Base-by-base conservation (phyloP, 2,113 vertebrate species). In the Perca fluviatilis region DNA sequence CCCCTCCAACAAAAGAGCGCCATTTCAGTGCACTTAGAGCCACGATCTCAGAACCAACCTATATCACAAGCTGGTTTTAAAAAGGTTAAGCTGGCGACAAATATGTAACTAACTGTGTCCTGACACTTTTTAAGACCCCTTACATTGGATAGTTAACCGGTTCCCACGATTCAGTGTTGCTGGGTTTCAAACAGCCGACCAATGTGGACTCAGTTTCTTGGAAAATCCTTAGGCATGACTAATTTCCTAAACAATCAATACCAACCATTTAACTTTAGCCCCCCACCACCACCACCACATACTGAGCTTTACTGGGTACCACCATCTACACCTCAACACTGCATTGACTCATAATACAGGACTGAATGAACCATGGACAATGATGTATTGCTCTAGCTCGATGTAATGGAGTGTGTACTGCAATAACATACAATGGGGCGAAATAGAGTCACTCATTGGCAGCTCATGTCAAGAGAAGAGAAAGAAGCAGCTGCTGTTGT, bases 1-100 rank as follows among this genome's bases (percentile, higher is more conserved):
- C 73, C 54, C 71, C 79, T 74, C 63, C 13, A 80, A 91, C 89
- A 86, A 92, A 93, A 91, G 85, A 54, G 86, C 74, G 68, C 83
- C 83, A 83, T 91, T 92, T 87, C 89, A 90, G 84, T 62, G 50
- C 79, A 80, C 2, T 53, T 58, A 67, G 46, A 82, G 77, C 25
- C 16, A 56, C 56, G 46, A 70, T 74, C 61, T 81, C 12, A 30
- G 30, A 11, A 71, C 47, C 53, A 43, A 62, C 5, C n/a, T 21
- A 19, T 1, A 63, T 75, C 49, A 67, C 60, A 18, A 5, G 27
- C 10, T 46, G 36, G 46, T 47, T 64, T 50, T 5, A 80, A 67
- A 65, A 67, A 65, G 65, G 9, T 65, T 53, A 53, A 47, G 56
- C 61, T 27, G 56, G 18, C 19, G 4, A 47, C 13, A 19, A 19